Base-by-base conservation (phyloP, 2,797 vertebrate genomes). In the Chaetophractus vellerosus region DNA sequence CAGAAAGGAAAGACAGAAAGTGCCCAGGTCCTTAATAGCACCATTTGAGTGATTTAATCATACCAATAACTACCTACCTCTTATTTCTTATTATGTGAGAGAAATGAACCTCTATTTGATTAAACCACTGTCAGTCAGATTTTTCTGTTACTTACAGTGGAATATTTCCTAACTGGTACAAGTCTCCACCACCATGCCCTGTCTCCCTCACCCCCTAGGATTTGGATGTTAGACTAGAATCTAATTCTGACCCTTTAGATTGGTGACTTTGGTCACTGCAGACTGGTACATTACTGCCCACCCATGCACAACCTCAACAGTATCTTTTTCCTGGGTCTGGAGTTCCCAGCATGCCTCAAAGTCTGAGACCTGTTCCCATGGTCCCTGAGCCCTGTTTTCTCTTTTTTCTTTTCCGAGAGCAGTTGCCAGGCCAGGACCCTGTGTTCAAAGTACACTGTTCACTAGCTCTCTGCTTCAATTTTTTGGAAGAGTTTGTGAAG, bases 1-100 rank as follows among this genome's bases (percentile, higher is more conserved):
- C 36, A 63, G 79, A 84, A 88, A 80, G 38, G 26, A 52, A 28
- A 84, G 59, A 80, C 28, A 90, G 33, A 79, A 76, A 83, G 68
- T n/a, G 57, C 4, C 64, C 31, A 19, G 36, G 21, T 66, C 59
- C 86, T 81, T 36, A 48, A 33, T 61, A 31, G 16, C 9, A 66
- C 23, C 52, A 18, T 48, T 26, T 50, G 45, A 83, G 41, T 12
- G 24, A 80, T 75, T 86, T 52, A 86, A 33, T 83, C 38, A 55
- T 55, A 72, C 68, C 24, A 81, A 33, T 55, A 28, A 31, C 38
- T 15, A 31, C 18, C 28, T 86, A 33, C 45, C 81, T 88, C 81
- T 81, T 71, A 63, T 38, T 69, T 87, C 82, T 76, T 68, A 5
- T 61, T 80, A 57, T 21, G 48, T 80, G 90, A 26, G 52, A 74